phyloP scores from a whole-genome alignment of 1,140 invertebrate genomes.

The Microvelia longipes region DNA sequence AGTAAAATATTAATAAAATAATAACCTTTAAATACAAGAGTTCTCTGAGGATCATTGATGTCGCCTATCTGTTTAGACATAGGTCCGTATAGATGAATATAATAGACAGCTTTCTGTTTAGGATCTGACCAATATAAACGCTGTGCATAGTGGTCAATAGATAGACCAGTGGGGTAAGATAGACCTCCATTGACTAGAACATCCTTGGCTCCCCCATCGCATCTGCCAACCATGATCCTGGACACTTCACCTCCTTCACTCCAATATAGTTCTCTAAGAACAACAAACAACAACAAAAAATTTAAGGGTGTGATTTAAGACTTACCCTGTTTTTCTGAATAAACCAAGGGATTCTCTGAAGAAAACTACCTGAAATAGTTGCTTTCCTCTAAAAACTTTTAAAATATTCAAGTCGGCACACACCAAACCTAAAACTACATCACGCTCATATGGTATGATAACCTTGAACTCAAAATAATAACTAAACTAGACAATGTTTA shows the following conservation, averaged over 20 bases:
- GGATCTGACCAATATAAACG: slow-evolving; percentile 64
- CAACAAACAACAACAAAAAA: neutral
- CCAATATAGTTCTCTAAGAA: neutral
- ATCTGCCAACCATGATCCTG: slow-evolving; percentile 45
- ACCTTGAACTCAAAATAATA: too few relatives aligned
- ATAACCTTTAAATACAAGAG: neutral
- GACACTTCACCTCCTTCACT: slow-evolving; percentile 2
- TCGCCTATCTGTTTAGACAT: neutral
- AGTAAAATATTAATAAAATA: neutral
- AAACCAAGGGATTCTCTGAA: too few relatives aligned
- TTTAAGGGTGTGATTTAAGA: too few relatives aligned
- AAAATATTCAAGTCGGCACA: too few relatives aligned
- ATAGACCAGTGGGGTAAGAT: slow-evolving; percentile 47
- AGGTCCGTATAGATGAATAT: slow-evolving; percentile 47
- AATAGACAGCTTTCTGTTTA: slow-evolving; percentile 55
- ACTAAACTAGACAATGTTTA: too few relatives aligned
- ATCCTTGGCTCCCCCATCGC: slow-evolving; percentile 46
- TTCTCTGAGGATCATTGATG: neutral
- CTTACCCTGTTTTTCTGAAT: too few relatives aligned
- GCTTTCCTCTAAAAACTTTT: too few relatives aligned
- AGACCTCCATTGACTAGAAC: slow-evolving; percentile 36
- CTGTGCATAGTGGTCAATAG: slow-evolving; percentile 47
- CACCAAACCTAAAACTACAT: too few relatives aligned
- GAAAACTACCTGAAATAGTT: too few relatives aligned
- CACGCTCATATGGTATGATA: too few relatives aligned